phyloP scores from a whole-genome alignment of 2,888 invertebrate genomes.

The Drosophila koepferae region DNA sequence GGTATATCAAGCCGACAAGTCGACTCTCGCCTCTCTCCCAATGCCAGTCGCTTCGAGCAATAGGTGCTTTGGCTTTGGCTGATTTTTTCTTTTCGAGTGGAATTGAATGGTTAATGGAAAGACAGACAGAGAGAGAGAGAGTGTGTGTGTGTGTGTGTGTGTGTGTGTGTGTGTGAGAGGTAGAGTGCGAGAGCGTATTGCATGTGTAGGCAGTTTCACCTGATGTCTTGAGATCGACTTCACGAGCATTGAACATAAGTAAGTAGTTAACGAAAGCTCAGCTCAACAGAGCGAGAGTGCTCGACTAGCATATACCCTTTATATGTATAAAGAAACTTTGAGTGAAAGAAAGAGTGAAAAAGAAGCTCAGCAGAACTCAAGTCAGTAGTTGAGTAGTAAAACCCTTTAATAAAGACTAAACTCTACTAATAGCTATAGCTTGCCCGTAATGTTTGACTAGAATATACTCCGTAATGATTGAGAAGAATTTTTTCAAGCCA shows the following conservation, averaged over 20 bases:
- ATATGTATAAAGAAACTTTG: background rate
- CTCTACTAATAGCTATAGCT: too few relatives aligned
- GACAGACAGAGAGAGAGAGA: background rate
- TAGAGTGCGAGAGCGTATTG: constrained; percentile 4
- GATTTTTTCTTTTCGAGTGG: constrained; percentile 57
- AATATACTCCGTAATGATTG: background rate
- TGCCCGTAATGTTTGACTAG: background rate
- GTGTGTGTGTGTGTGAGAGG: background rate
- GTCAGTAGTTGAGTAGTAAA: background rate
- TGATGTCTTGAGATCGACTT: constrained; percentile 48
- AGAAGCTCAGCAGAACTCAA: background rate
- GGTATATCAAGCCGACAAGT: constrained; percentile 35
- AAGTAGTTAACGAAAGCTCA: background rate
- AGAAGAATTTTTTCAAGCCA: background rate
- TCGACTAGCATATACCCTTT: background rate
- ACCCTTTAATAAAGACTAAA: background rate
- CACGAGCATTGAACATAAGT: constrained; percentile 6
- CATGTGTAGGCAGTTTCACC: constrained; percentile 62
- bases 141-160: too few relatives aligned
- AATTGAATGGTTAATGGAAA: constrained; percentile 29
- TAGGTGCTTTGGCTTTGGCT: constrained; percentile 17
- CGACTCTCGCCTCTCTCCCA: constrained; percentile 35
- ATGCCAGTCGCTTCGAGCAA: constrained; percentile 28
- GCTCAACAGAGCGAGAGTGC: background rate
- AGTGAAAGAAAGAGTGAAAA: too few relatives aligned